Percentiles rank a stretch among this genome's conserved stretches.
Conservation (phyloP, 2,113 vertebrate genomes). For the Ctenomys sociabilis region DNA sequence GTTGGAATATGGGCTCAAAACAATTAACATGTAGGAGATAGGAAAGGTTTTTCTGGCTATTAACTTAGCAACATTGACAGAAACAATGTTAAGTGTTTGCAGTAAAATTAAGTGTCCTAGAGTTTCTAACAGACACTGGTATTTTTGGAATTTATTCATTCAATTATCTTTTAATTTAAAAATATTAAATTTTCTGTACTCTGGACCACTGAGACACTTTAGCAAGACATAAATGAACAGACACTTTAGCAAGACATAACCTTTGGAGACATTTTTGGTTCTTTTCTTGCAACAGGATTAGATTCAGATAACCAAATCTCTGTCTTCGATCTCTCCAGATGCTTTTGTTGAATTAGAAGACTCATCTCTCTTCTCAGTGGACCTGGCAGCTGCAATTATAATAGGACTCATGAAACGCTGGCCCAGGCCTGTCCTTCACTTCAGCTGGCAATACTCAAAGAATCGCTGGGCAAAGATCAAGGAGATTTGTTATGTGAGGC, state of each 20-base stretch:
- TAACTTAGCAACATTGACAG: background rate
- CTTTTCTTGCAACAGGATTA: background rate
- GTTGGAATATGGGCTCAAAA: background rate
- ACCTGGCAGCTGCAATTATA: background rate
- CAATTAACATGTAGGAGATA: background rate
- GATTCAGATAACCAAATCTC: background rate
- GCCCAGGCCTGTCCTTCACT: constrained; percentile 49
- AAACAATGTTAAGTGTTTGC: background rate
- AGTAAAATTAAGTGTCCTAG: background rate
- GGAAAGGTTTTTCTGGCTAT: background rate
- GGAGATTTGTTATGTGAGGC: constrained; percentile 26
- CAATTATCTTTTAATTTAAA: constrained; percentile 12
- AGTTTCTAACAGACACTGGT: background rate
- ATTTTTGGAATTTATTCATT: background rate
- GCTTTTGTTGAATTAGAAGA: background rate
- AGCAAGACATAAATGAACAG: background rate
- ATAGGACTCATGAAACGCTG: background rate
- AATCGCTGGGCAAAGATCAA: constrained; percentile 46
- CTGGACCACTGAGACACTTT: background rate
- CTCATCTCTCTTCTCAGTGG: background rate
- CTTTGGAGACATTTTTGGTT: background rate
- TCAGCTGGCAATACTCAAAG: constrained; percentile 51
- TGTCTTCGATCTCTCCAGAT: background rate
- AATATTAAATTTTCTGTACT: background rate
- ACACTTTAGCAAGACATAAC: background rate